These are phyloP conservation scores for Donacobius atricapilla DNA, from an alignment of 2,113 vertebrate species.

Conservation along the genomic window DNA sequence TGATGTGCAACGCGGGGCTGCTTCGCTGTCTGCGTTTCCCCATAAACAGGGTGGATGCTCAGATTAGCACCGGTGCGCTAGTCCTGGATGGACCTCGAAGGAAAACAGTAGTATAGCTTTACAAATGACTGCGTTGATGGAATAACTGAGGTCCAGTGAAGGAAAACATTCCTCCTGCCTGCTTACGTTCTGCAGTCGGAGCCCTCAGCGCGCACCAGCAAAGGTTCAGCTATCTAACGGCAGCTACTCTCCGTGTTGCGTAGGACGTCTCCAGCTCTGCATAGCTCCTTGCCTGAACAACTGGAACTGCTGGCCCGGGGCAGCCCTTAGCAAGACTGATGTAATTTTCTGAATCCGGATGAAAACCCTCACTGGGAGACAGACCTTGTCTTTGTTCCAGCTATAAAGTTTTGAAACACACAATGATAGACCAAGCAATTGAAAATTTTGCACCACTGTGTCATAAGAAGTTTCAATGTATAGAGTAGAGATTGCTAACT, in stretches of 20 bases:
- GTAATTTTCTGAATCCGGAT: conserved; percentile 12
- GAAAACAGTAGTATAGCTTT: background rate
- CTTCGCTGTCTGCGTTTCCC: background rate
- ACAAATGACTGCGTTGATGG: background rate
- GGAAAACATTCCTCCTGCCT: background rate
- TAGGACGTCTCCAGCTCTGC: background rate
- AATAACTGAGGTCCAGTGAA: conserved; percentile 2
- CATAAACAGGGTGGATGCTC: background rate
- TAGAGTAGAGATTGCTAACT: conserved; percentile 83
- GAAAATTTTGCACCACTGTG: conserved; percentile 72
- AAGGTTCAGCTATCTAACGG: conserved; percentile 12
- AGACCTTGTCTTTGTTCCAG: conserved; percentile 44
- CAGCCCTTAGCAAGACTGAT: conserved; percentile 4
- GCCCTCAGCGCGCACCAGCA: conserved; percentile 65
- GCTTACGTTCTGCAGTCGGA: conserved; percentile 33
- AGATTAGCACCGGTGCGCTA: background rate
- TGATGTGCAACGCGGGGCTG: background rate
- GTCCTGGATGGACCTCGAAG: background rate
- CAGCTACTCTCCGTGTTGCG: background rate
- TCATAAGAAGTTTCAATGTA: conserved; percentile 76
- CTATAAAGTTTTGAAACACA: conserved; percentile 33
- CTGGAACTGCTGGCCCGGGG: background rate
- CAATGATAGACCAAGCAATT: conserved; percentile 62
- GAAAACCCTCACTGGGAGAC: conserved; percentile 39
- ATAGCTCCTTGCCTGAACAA: conserved; percentile 3